These are phyloP conservation scores for Lampris incognitus DNA, from an alignment of 2,113 vertebrate species.

Conservation along the genomic window DNA sequence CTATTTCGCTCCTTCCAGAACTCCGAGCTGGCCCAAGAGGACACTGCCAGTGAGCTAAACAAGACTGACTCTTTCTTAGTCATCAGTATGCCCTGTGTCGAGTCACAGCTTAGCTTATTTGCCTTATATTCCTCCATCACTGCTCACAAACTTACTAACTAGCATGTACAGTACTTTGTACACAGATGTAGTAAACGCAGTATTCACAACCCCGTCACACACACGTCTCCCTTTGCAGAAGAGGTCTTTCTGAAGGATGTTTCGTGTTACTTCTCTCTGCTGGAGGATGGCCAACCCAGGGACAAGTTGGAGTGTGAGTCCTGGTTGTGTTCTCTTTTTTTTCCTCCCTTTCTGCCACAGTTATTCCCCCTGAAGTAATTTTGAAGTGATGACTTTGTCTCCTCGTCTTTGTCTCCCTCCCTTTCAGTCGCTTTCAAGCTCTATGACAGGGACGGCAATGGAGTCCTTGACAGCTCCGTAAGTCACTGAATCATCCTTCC, in stretches of 20 bases:
- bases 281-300: constrained; percentile 89
- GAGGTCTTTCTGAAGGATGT: constrained; percentile 90
- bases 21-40: constrained; percentile 67
- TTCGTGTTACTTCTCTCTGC: constrained; percentile 91
- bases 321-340: constrained; percentile 14
- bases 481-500: constrained; percentile 60
- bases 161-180: constrained; percentile 18
- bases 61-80: constrained; percentile 33
- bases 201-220: constrained; percentile 25
- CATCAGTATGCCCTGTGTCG: constrained; percentile 39
- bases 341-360: neutral
- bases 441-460: constrained; percentile 91
- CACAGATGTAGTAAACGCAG: constrained; percentile 33
- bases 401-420: constrained; percentile 41
- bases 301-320: constrained; percentile 92
- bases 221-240: constrained; percentile 45
- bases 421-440: constrained; percentile 89
- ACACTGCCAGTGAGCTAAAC: constrained; percentile 69
- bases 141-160: neutral
- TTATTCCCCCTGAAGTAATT: neutral
- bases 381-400: neutral
- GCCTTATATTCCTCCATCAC: constrained; percentile 34
- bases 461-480: constrained; percentile 90
- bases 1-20: constrained; percentile 90
- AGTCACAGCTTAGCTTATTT: constrained; percentile 53